Base-by-base conservation (phyloP, 2,113 vertebrate species). In the Paramisgurnus dabryanus region DNA sequence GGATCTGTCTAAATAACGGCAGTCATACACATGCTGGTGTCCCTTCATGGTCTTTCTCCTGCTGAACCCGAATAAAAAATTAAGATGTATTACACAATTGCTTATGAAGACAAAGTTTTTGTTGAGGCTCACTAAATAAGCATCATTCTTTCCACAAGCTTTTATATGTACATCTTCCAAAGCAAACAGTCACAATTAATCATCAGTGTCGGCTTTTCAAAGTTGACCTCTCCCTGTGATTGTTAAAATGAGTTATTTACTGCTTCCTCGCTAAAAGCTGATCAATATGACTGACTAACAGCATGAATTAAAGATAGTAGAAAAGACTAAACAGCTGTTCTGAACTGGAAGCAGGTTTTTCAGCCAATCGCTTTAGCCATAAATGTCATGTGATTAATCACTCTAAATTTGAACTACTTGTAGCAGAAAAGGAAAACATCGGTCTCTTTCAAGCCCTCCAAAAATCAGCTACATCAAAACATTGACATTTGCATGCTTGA, bases 71-170 rank as follows among this genome's bases (percentile, higher is more conserved):
- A 66, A 66, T 67, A 22, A 17, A 17, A 66, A 67, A 58, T 41
- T 17, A 74, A 68, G 71, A 43, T 41, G 17, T 67, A 63, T 61
- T 17, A 43, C 22, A 67, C 15, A 66, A 50, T 27, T 11, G 5
- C 71, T 83, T 45, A 64, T 15, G 8, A 18, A 67, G 17, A 60
- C 63, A 60, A 34, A 45, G 64, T 45, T 50, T 81, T 41, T 58
- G 27, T n/a, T 13, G 41, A 4, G 43, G 40, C 66, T 47, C 76
- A 49, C 53, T 57, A 68, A 50, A 72, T 61, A 82, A 78, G 74
- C 49, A 79, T 68, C 45, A 12, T 45, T 57, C 70, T 53, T 13
- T 68, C 18, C 49, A 53, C 4, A 60, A 3, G 45, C 17, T 50
- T 78, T 57, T 18, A 45, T 8, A 58, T 58, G 57, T 6, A 72